Conservation (phyloP, 2,113 vertebrate genomes). For the Misgurnus mizolepis region DNA sequence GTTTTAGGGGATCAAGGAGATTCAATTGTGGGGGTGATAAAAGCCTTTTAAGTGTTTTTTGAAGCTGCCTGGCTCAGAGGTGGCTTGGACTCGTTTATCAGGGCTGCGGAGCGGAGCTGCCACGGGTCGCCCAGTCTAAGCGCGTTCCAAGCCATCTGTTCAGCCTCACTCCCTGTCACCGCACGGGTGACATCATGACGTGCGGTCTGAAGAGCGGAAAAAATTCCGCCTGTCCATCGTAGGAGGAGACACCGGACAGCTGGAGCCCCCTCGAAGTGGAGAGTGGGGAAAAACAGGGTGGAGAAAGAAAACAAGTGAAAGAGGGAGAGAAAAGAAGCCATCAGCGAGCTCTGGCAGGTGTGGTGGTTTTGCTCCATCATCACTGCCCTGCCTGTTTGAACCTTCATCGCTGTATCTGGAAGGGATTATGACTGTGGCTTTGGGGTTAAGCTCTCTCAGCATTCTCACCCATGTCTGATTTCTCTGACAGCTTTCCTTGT, state of each 20-base stretch:
- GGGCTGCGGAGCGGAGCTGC: conserved; percentile 31
- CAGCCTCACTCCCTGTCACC: conserved; percentile 38
- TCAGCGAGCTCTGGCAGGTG: conserved; percentile 51
- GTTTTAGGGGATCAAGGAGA: conserved; percentile 44
- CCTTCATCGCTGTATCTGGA: conserved; percentile 37
- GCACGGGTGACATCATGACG: conserved; percentile 45
- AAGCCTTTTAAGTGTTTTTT: conserved; percentile 44
- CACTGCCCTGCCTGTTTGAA: conserved; percentile 27
- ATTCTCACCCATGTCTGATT: conserved; percentile 32
- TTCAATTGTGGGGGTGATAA: conserved; percentile 48
- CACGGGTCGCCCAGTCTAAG: conserved; percentile 31
- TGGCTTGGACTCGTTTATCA: conserved; percentile 42
- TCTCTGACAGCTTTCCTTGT: conserved; percentile 11
- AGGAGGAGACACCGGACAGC: conserved; percentile 25
- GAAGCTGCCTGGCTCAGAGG: conserved; percentile 32
- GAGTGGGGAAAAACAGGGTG: conserved; percentile 38
- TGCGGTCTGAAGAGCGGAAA: conserved; percentile 42
- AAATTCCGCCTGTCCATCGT: conserved; percentile 43
- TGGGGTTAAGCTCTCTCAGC: conserved; percentile 42
- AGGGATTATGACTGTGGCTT: conserved; percentile 37
- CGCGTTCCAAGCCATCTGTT: conserved; percentile 39
- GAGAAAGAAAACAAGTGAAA: conserved; percentile 24
- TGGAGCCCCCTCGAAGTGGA: conserved; percentile 32
- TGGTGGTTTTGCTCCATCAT: conserved; percentile 54
- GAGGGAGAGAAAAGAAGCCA: conserved; percentile 50